Evolutionary conservation across 1,140 invertebrate genomes (phyloP).

Genomic region (Ceratina japonica): DNA sequence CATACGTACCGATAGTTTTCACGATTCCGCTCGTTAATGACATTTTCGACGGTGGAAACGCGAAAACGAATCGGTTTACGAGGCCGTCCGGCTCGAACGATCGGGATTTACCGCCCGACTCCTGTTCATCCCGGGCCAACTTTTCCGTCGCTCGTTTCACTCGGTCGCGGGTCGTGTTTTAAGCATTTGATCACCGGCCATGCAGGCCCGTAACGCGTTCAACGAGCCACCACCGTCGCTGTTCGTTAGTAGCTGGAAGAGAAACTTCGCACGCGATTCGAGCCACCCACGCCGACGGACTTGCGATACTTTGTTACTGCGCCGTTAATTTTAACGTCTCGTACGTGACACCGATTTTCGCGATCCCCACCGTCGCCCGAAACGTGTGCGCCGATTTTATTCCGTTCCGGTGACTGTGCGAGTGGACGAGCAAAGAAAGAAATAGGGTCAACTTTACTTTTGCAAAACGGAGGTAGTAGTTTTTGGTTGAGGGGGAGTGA

Average conservation of each 20-base stretch:
- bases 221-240: slow-evolving; percentile 33
- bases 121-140: neutral
- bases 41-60: slow-evolving; percentile 17
- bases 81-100: slow-evolving; percentile 48
- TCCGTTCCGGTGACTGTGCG: too few relatives aligned
- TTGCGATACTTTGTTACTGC: slow-evolving; percentile 76
- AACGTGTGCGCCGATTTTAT: neutral
- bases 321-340: slow-evolving; percentile 78
- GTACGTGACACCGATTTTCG: slow-evolving; percentile 76
- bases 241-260: slow-evolving; percentile 56
- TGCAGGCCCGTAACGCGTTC: slow-evolving; percentile 65
- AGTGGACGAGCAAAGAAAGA: too few relatives aligned
- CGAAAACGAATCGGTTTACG: slow-evolving; percentile 56
- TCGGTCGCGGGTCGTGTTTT: slow-evolving; percentile 56
- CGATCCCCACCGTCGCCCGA: slow-evolving; percentile 56
- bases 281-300: slow-evolving; percentile 44
- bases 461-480: neutral
- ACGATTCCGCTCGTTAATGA: too few relatives aligned
- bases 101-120: slow-evolving; percentile 29
- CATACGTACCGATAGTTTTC: too few relatives aligned
- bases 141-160: neutral
- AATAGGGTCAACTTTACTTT: too few relatives aligned
- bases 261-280: slow-evolving; percentile 61
- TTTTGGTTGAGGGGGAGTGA: neutral
- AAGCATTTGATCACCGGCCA: slow-evolving; percentile 76